Evolutionary conservation across 2,113 vertebrate genomes (phyloP).

Genomic region (Dipodomys stephensi): DNA sequence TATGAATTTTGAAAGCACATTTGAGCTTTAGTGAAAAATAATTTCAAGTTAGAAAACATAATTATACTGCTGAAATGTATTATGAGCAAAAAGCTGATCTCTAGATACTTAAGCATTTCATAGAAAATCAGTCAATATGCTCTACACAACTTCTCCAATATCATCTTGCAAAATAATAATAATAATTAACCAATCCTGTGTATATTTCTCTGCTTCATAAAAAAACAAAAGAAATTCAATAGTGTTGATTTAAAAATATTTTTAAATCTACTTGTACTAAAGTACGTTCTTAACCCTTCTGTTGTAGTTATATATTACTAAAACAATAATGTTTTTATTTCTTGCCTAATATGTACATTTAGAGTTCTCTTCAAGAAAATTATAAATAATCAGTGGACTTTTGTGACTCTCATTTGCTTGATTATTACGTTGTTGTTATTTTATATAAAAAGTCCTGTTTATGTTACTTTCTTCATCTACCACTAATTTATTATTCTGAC

Average conservation of each 20-base stretch:
- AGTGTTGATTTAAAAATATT: conserved; percentile 61
- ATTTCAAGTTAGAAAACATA: neutral
- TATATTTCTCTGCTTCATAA: conserved; percentile 48
- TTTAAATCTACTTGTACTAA: conserved; percentile 81
- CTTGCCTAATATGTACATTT: conserved; percentile 55
- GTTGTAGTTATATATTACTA: conserved; percentile 38
- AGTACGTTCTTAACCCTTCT: conserved; percentile 71
- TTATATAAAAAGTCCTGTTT: conserved; percentile 62
- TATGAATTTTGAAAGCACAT: neutral
- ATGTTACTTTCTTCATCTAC: conserved; percentile 60
- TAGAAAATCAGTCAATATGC: neutral
- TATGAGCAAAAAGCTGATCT: neutral
- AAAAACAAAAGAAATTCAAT: conserved; percentile 69
- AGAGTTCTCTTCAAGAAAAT: conserved; percentile 56
- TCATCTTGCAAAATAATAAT: neutral
- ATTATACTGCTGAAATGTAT: neutral
- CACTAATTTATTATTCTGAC: conserved; percentile 45
- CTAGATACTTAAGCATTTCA: neutral
- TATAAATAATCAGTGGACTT: conserved; percentile 52
- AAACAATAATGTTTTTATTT: conserved; percentile 76
- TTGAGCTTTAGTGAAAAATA: neutral
- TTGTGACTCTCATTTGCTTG: conserved; percentile 31
- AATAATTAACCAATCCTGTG: conserved; percentile 31
- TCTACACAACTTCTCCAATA: neutral
- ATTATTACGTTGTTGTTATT: conserved; percentile 62